A percentile compares a stretch with the other conserved stretches of the same genome.
These are phyloP conservation scores for Probaryconus sp. DNA, from an alignment of 1,140 invertebrate genomes.

Conservation along the genomic window DNA sequence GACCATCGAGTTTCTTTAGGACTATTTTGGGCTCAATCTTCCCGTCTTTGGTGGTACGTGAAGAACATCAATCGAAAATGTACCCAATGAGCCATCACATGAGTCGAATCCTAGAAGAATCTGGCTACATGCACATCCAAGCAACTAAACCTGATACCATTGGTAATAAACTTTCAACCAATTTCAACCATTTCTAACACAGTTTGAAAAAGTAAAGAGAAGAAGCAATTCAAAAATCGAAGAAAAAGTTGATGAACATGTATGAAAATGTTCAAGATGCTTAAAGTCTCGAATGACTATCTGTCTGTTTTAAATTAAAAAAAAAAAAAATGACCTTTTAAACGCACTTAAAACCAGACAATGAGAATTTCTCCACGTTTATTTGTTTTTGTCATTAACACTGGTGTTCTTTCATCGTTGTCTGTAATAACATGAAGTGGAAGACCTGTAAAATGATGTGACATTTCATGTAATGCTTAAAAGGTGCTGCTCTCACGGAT, in stretches of 20 bases:
- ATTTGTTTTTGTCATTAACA: too few relatives aligned
- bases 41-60: conserved; percentile 80
- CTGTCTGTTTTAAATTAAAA: too few relatives aligned
- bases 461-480: conserved; percentile 21
- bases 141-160: conserved; percentile 94
- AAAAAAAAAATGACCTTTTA: too few relatives aligned
- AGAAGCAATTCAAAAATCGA: too few relatives aligned
- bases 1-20: conserved; percentile 75
- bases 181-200: too few relatives aligned
- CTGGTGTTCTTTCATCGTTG: conserved; percentile 10
- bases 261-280: too few relatives aligned
- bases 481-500: conserved; percentile 81
- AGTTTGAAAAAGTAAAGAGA: too few relatives aligned
- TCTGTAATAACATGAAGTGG: neutral
- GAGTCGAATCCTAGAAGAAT: conserved; percentile 81
- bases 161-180: conserved; percentile 79
- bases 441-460: conserved; percentile 2
- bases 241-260: too few relatives aligned
- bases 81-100: conserved; percentile 81
- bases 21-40: conserved; percentile 78
- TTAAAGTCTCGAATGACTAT: too few relatives aligned
- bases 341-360: too few relatives aligned
- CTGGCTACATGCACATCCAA: conserved; percentile 91
- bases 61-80: conserved; percentile 79
- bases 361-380: too few relatives aligned